A percentile compares a stretch with the other conserved stretches of the same genome.
These are phyloP conservation scores for Zoanthus solanderi DNA, from an alignment of 92 coral and sea anemone species.

Conservation along the genomic window DNA sequence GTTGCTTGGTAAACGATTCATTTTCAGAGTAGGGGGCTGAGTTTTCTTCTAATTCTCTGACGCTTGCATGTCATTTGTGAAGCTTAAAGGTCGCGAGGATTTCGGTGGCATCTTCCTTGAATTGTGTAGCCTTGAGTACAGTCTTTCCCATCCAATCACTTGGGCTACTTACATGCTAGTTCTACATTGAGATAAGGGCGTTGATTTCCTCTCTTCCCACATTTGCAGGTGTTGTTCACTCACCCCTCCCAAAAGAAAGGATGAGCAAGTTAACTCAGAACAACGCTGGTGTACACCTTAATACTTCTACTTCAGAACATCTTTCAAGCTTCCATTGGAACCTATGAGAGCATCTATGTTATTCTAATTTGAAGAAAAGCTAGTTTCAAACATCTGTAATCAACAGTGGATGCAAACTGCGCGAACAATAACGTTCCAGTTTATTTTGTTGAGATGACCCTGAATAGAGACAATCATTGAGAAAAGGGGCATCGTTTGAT, in stretches of 20 bases:
- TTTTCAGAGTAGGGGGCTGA: neutral
- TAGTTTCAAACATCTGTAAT: neutral
- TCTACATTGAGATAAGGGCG: conserved; percentile 4
- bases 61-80: conserved; percentile 42
- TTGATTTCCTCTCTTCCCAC: conserved; percentile 27
- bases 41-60: neutral
- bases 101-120: conserved; percentile 31
- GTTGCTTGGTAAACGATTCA: conserved; percentile 3
- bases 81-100: conserved; percentile 42
- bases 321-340: conserved; percentile 35
- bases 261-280: conserved; percentile 38
- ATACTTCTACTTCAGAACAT: conserved; percentile 37
- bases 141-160: conserved; percentile 15
- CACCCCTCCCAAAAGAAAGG: conserved; percentile 43
- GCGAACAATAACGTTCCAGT: neutral
- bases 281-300: conserved; percentile 35
- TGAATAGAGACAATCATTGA: conserved; percentile 9
- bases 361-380: conserved; percentile 34
- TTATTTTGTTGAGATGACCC: neutral
- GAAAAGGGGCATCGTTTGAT: neutral
- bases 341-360: conserved; percentile 29
- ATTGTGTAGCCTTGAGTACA: conserved; percentile 16
- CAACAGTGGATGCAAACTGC: conserved; percentile 4
- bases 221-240: conserved; percentile 30
- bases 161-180: conserved; percentile 50